These are phyloP conservation scores for Melanotaenia trifasciata DNA, from an alignment of 2,797 vertebrate genomes.

Conservation along the genomic window DNA sequence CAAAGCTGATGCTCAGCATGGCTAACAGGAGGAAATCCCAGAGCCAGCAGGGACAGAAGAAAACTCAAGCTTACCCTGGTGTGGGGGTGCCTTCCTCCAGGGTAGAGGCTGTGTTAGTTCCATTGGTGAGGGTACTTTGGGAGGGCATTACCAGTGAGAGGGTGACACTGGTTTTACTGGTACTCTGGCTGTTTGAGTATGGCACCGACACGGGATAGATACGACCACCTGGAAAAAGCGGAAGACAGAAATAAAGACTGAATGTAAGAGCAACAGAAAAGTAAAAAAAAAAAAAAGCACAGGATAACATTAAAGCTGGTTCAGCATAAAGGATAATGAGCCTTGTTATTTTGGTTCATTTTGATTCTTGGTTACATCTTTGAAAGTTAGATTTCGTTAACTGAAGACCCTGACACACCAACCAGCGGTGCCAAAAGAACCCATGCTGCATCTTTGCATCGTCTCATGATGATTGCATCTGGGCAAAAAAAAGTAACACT, in stretches of 20 bases:
- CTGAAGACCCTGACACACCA: not conserved
- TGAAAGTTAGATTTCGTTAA: not conserved
- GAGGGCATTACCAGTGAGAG: conserved; percentile 98
- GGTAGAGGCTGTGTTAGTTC: conserved; percentile 93
- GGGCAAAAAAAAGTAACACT: not conserved
- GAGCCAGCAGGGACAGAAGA: not conserved
- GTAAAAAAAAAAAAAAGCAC: no score
- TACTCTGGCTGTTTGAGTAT: conserved; percentile 92
- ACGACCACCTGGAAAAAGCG: conserved; percentile 85
- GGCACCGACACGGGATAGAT: conserved; percentile 97
- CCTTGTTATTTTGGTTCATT: conserved; percentile 17
- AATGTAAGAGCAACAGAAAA: not conserved
- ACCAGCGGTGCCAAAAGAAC: not conserved
- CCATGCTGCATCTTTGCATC: not conserved
- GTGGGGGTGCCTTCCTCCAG: conserved; percentile 94
- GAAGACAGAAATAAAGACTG: not conserved
- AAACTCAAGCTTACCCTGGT: conserved; percentile 75
- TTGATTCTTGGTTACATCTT: conserved; percentile 9
- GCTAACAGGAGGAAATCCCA: not conserved
- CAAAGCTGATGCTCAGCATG: not conserved
- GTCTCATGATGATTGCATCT: not conserved
- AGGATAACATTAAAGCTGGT: no score
- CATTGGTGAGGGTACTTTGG: conserved; percentile 94
- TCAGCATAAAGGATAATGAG: not conserved
- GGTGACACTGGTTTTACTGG: conserved; percentile 98